phyloP scores from a whole-genome alignment of 2,113 vertebrate species.

The Hassar affinis region DNA sequence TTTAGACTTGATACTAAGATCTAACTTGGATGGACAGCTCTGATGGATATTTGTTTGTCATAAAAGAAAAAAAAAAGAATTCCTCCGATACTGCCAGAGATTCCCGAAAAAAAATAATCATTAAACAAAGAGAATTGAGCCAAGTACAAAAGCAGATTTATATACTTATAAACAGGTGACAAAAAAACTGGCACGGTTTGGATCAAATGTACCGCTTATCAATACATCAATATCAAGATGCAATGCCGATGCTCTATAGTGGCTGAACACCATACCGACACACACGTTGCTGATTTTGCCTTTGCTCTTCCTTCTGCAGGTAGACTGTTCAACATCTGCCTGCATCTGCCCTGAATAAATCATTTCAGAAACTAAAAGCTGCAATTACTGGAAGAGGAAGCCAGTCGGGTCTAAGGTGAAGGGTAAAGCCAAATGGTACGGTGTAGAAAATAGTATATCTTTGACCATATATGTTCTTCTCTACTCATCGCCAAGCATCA shows the following conservation, averaged over 20 bases:
- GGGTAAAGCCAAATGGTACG: conserved; percentile 3
- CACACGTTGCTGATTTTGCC: background rate
- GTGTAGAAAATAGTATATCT: background rate
- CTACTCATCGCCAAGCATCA: background rate
- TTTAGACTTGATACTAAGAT: background rate
- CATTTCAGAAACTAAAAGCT: conserved; percentile 47
- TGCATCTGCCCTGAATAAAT: conserved; percentile 54
- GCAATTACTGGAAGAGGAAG: conserved; percentile 54
- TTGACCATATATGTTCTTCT: conserved; percentile 33
- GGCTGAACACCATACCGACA: too few species aligned
- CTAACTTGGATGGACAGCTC: background rate
- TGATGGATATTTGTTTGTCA: background rate
- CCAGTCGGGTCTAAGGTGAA: conserved; percentile 23
- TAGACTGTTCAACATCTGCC: conserved; percentile 30
- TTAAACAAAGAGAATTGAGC: background rate
- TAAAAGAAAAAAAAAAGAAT: too few species aligned
- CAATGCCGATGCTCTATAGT: too few species aligned
- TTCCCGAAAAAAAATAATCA: background rate
- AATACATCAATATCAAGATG: too few species aligned
- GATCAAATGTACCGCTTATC: background rate
- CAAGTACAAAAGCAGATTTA: background rate
- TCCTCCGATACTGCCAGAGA: background rate
- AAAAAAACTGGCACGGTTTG: background rate
- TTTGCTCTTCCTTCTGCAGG: background rate
- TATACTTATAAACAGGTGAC: too few species aligned